phyloP scores from a whole-genome alignment of 2,113 vertebrate genomes.

The Perca fluviatilis region DNA sequence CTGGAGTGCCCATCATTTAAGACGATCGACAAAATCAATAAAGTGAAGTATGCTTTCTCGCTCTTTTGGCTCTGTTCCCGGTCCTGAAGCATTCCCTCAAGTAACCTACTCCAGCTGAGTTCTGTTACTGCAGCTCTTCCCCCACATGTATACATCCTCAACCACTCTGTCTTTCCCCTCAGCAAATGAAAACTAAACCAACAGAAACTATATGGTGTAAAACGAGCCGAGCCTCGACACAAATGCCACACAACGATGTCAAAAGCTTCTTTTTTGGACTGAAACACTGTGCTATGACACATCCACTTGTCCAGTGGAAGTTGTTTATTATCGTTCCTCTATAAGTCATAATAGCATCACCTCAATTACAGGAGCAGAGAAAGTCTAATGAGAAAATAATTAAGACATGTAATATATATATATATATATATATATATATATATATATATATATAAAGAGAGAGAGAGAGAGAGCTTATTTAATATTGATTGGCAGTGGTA shows the following conservation, averaged over 20 bases:
- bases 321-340: not conserved
- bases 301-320: not conserved
- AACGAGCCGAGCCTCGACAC: slow-evolving; percentile 46
- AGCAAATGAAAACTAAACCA: slow-evolving; percentile 70
- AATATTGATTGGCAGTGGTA: not conserved
- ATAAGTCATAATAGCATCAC: not conserved
- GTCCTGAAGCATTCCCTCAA: slow-evolving; percentile 77
- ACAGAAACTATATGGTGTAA: slow-evolving; percentile 55
- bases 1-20: slow-evolving; percentile 87
- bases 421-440: too few relatives aligned
- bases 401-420: not conserved
- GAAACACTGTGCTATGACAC: not conserved
- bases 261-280: slow-evolving; percentile 27
- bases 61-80: slow-evolving; percentile 79
- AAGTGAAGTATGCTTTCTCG: slow-evolving; percentile 85
- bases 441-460: too few relatives aligned
- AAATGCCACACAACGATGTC: slow-evolving; percentile 32
- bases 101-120: slow-evolving; percentile 78
- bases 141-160: slow-evolving; percentile 74
- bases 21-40: slow-evolving; percentile 87
- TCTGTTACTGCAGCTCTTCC: slow-evolving; percentile 73
- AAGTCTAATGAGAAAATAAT: not conserved
- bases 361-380: not conserved
- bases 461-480: not conserved
- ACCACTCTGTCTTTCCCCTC: slow-evolving; percentile 65